Conservation (phyloP, 2,113 vertebrate genomes). For the Heterotis niloticus region DNA sequence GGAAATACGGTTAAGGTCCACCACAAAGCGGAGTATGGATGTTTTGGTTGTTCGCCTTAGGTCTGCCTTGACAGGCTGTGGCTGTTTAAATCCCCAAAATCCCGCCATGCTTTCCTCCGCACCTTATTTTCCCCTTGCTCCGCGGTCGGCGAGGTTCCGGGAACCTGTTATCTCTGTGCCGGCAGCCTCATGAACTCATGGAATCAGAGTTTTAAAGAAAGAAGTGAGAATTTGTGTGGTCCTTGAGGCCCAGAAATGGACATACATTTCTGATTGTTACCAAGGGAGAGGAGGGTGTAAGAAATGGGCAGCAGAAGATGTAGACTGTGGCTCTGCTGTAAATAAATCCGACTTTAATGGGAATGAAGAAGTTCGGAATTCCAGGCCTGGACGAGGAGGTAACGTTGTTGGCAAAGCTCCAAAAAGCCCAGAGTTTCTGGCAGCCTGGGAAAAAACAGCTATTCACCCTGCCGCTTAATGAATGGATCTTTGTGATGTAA, state of each 20-base stretch:
- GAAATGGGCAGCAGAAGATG: neutral
- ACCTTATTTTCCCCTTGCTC: neutral
- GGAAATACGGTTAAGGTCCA: too few species aligned
- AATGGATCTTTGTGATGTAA: constrained; percentile 64
- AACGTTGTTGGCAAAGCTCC: constrained; percentile 49
- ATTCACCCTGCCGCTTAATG: constrained; percentile 56
- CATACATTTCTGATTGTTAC: neutral
- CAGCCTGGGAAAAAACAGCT: constrained; percentile 57
- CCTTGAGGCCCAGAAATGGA: neutral
- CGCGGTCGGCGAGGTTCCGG: neutral
- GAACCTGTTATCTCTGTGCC: neutral
- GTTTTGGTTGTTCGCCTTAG: too few species aligned
- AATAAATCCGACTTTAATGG: constrained; percentile 36
- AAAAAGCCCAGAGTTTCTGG: constrained; percentile 44
- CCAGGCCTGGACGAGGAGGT: constrained; percentile 49
- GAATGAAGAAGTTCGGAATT: constrained; percentile 45
- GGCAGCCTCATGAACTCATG: neutral
- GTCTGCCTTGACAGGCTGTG: too few species aligned
- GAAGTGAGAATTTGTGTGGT: neutral
- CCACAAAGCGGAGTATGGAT: too few species aligned
- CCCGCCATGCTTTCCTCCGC: neutral
- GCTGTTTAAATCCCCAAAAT: too few species aligned
- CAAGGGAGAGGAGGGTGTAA: neutral
- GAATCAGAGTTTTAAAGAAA: neutral
- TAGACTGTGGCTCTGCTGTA: neutral